phyloP scores from a whole-genome alignment of 2,888 invertebrate species.

The Thumatha senex region DNA sequence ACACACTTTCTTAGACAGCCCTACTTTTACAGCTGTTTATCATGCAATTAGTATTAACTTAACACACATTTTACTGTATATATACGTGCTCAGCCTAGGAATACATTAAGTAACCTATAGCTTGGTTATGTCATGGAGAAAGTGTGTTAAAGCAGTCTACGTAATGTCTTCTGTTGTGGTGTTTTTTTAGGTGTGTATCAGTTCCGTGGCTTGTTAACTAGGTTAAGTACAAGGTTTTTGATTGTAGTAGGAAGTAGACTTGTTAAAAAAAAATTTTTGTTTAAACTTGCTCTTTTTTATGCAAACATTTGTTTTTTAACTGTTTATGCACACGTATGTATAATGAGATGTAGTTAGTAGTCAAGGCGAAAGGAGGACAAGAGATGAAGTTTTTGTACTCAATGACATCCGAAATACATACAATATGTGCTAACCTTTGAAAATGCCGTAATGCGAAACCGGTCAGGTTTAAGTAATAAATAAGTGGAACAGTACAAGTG shows the following conservation, averaged over 20 bases:
- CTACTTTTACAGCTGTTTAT: slow-evolving; percentile 4
- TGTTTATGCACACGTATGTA: too few relatives aligned
- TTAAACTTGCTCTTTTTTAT: neutral
- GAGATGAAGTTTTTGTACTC: too few relatives aligned
- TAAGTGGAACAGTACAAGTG: too few relatives aligned
- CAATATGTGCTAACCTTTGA: too few relatives aligned
- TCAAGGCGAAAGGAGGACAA: too few relatives aligned
- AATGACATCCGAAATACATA: too few relatives aligned
- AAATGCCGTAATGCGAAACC: too few relatives aligned
- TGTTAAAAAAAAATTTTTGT: neutral
- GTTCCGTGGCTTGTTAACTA: slow-evolving; percentile 17
- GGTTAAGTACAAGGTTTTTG: slow-evolving; percentile 16
- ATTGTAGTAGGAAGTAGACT: neutral
- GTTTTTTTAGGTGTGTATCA: slow-evolving; percentile 3
- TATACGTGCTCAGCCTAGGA: slow-evolving; percentile 4
- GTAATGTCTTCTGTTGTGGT: slow-evolving; percentile 10
- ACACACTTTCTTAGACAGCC: slow-evolving; percentile 7
- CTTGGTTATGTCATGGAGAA: slow-evolving; percentile 25
- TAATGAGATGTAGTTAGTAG: too few relatives aligned
- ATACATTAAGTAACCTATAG: slow-evolving; percentile 21
- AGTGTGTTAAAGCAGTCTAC: slow-evolving; percentile 20
- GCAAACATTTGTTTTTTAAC: too few relatives aligned
- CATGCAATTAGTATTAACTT: slow-evolving; percentile 7
- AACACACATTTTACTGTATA: slow-evolving; percentile 7
- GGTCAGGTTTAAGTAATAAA: too few relatives aligned